Base-by-base conservation (phyloP, 1,140 invertebrate genomes). In the Drosophila nannoptera region DNA sequence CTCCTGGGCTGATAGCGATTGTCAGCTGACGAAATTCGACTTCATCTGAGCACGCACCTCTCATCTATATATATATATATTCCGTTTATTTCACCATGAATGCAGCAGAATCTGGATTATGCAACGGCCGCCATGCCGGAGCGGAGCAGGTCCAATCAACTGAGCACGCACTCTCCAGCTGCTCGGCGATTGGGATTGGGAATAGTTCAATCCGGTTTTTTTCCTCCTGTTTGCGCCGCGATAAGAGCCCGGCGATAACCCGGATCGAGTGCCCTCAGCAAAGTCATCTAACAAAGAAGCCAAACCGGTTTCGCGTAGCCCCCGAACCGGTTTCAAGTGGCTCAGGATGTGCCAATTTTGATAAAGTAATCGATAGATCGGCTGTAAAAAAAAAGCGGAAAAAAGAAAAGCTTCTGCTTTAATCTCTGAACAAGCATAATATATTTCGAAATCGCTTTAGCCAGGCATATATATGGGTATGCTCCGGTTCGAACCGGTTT, bases 331-430 rank as follows among this genome's bases (percentile, higher is more conserved):
- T 77, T 86, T 73, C 9, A 72, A 67, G 61, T 67, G 60, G 68
- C 61, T 58, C 48, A 35, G 54, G 48, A 68, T 87, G 77, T 86
- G 74, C 81, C 74, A 86, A 77, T 86, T 86, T 77, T 72, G 74
- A 86, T 84, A 77, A 22, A 52, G 43, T 49, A 63, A 31, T 50
- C 54, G 16, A 32, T 31, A 32, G 16, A 7, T 7, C 36, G 40
- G 55, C 43, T 35, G 59, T 36, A 9, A 61, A 32, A 60, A 36
- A 9, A 35, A 8, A 14, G 8, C 35, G 6, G 35, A 36, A 36
- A 36, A 9, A 36, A 40, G 8, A 59, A 29, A 56, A 33, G 8
- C 11, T 14, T 2, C 22, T 40, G 35, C 1, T 38, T 32, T 72
- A 68, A 72, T 68, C 69, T 68, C n/a, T 72, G 11, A 22, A 32